Evolutionary conservation across 2,888 invertebrate genomes (phyloP), one percentile per base, ranked within the genome.

Genomic region (Caenorhabditis sp.): DNA sequence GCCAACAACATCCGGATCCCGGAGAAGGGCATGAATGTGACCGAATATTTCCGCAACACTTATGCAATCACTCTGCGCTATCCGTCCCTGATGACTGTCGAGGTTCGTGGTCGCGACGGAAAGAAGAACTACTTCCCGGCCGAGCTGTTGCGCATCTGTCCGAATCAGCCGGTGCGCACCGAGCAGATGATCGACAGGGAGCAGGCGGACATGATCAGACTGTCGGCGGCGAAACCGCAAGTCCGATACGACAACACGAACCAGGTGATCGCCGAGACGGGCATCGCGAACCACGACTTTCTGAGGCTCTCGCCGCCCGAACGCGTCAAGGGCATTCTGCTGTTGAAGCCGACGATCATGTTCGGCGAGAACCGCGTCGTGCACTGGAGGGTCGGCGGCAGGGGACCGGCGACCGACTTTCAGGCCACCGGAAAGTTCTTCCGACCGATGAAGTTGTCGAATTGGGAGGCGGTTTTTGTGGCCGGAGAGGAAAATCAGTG

Each of bases 161-260:
- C 24, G 1, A n/a, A 22, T 9, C 73, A 73, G 24, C 9, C 35
- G 2, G 73, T 50, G 9, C 17, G 6, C 6, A 73, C 30, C 8
- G 58, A 58, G 13, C 72, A 73, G 15, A 55, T 73, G 59, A n/a
- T 9, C 2, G 32, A n/a, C 1, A 45, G 20, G 1, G 59, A 66
- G 17, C 65, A 74, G 13, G 46, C 50, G 0, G 37, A 39, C 6
- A 20, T 59, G 11, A 55, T 74, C 11, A 46, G 58, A 35, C 17
- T 59, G 6, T 52, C 59, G 0, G 65, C 66, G 2, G 30, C 37
- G 0, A 1, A 4, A 2, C 65, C 65, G 1, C 6, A 32, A 13
- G 8, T 24, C 7, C 48, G 61, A 17, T 15, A 22, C 9, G 3
- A n/a, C 4, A 37, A 55, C 20, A 37, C 55, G 15, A 32, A 55